Conservation (phyloP, 2,113 vertebrate species). For the Pardalotus punctatus region DNA sequence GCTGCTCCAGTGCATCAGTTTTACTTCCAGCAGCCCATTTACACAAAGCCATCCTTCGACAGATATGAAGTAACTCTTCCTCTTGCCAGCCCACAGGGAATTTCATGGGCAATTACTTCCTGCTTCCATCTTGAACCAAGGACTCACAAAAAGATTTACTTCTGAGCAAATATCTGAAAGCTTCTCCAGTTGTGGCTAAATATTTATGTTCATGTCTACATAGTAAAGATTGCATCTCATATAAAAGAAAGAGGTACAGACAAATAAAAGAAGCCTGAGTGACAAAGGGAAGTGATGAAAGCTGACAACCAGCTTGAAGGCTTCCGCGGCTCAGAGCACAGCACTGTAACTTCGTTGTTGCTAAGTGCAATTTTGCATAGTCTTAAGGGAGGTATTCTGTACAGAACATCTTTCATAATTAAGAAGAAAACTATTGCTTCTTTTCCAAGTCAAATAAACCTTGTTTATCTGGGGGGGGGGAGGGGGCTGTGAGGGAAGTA, state of each 20-base stretch:
- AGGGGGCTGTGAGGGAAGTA: not conserved
- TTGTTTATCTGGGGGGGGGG: not conserved
- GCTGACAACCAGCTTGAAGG: not conserved
- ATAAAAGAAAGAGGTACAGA: not conserved
- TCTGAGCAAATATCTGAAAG: conserved; percentile 19
- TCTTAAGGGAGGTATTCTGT: not conserved
- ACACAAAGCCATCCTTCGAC: not conserved
- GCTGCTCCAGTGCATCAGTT: not conserved
- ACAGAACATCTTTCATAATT: conserved; percentile 11
- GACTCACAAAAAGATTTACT: conserved; percentile 41
- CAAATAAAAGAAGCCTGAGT: not conserved
- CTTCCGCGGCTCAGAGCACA: not conserved
- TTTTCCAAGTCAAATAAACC: conserved; percentile 48
- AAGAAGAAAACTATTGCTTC: not conserved
- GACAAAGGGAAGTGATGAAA: conserved; percentile 26
- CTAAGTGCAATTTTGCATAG: not conserved
- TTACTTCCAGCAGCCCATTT: not conserved
- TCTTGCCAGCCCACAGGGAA: not conserved
- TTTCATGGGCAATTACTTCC: conserved; percentile 21
- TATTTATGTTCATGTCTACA: not conserved
- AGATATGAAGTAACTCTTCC: not conserved
- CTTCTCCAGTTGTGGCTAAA: not conserved
- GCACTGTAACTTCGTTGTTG: not conserved
- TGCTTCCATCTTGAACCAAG: conserved; percentile 10
- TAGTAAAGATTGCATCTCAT: not conserved